Percentiles rank a stretch among this genome's conserved stretches.
phyloP scores from a whole-genome alignment of 2,113 vertebrate genomes.

The Vireo altiloquus region DNA sequence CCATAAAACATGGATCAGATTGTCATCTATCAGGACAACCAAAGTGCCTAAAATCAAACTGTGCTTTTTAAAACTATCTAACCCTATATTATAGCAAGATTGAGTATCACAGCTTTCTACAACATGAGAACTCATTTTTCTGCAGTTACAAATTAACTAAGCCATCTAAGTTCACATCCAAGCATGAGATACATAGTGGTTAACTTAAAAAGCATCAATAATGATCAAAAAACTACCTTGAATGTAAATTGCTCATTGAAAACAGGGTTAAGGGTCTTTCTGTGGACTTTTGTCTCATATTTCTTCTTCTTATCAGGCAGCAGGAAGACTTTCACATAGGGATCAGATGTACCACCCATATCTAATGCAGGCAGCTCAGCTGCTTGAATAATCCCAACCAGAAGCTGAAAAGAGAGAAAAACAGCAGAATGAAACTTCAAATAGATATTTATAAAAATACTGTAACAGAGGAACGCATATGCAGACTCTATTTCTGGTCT shows the following conservation, averaged over 20 bases:
- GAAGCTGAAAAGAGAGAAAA: conserved; percentile 70
- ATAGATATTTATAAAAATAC: background rate
- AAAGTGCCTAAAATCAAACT: background rate
- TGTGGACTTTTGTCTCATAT: conserved; percentile 84
- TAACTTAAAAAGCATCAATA: background rate
- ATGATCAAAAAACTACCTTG: conserved; percentile 72
- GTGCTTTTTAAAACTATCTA: background rate
- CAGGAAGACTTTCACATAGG: conserved; percentile 82
- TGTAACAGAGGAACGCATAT: background rate
- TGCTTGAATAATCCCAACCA: conserved; percentile 85
- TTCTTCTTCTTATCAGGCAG: conserved; percentile 86
- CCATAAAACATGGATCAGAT: background rate
- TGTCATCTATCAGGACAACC: background rate
- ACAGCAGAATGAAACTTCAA: background rate
- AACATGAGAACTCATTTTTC: background rate
- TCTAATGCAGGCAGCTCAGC: conserved; percentile 83
- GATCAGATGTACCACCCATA: conserved; percentile 84
- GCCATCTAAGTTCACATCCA: background rate
- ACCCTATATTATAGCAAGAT: background rate
- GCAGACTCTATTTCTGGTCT: background rate
- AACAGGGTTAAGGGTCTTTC: conserved; percentile 84
- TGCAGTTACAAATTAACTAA: background rate
- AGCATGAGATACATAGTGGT: background rate
- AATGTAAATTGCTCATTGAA: conserved; percentile 86
- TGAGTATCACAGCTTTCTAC: background rate